Percentiles rank a stretch among this genome's conserved stretches.
These are phyloP conservation scores for Atractosteus spatula DNA, from an alignment of 2,113 vertebrate species.

Conservation along the genomic window DNA sequence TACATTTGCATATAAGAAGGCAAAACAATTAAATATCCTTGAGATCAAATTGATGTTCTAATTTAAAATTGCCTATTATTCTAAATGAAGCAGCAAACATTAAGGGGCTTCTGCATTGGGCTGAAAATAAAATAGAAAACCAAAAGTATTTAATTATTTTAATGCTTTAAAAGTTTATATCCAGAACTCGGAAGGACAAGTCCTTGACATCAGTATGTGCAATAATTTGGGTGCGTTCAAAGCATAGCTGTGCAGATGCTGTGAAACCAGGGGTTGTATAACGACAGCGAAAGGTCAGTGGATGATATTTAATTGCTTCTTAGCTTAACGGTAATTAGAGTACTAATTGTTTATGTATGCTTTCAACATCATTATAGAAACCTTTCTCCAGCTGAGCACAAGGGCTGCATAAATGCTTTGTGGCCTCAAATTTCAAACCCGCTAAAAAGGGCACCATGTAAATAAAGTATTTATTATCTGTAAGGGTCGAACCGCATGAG, in stretches of 20 bases:
- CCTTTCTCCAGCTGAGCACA: not conserved
- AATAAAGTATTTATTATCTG: slow-evolving; percentile 47
- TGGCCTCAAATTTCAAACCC: not conserved
- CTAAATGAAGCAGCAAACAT: too few relatives aligned
- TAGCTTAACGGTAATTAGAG: not conserved
- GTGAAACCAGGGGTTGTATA: not conserved
- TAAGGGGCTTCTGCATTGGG: too few relatives aligned
- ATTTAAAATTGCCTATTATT: too few relatives aligned
- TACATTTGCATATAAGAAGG: too few relatives aligned
- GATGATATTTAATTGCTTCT: slow-evolving; percentile 1
- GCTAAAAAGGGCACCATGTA: not conserved
- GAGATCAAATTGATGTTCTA: too few relatives aligned
- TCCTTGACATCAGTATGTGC: not conserved
- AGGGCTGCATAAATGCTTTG: not conserved
- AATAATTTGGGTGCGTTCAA: not conserved
- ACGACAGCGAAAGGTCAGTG: not conserved
- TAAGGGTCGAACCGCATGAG: not conserved
- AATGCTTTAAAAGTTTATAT: too few relatives aligned
- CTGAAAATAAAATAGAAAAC: too few relatives aligned
- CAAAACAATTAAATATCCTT: too few relatives aligned
- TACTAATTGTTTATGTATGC: slow-evolving; percentile 2
- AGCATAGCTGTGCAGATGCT: not conserved
- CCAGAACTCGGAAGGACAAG: not conserved
- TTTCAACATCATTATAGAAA: not conserved
- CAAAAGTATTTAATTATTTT: too few relatives aligned